Conservation (phyloP, 2,113 vertebrate species). For the Aix galericulata region DNA sequence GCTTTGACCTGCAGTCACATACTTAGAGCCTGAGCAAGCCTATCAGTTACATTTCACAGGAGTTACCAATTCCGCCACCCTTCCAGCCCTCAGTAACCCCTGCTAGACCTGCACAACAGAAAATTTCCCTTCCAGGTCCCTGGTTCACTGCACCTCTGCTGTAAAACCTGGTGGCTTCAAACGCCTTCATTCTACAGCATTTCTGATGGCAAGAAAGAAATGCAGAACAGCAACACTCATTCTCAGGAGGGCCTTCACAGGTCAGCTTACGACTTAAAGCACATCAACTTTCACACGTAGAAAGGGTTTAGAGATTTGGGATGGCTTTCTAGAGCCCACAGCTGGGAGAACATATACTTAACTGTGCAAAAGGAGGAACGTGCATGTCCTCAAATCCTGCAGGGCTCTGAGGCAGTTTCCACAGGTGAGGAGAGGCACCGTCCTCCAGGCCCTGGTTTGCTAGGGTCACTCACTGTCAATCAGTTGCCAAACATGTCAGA, state of each 20-base stretch:
- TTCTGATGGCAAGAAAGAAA: background rate
- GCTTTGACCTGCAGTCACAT: background rate
- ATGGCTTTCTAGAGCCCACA: background rate
- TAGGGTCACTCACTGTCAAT: background rate
- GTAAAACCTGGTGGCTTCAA: background rate
- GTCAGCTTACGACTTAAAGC: background rate
- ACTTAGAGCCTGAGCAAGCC: constrained; percentile 16
- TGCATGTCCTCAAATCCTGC: background rate
- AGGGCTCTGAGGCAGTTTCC: background rate
- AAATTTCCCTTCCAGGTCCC: background rate
- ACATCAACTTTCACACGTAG: background rate
- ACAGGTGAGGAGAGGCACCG: background rate
- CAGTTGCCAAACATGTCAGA: background rate
- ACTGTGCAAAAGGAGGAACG: background rate
- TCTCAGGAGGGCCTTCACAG: background rate
- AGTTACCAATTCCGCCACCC: background rate
- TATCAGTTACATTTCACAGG: constrained; percentile 31
- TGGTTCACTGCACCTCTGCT: background rate
- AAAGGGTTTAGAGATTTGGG: background rate
- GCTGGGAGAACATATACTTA: rapidly evolving
- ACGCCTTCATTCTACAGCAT: background rate
- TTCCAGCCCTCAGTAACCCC: constrained; percentile 20
- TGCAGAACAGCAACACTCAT: rapidly evolving
- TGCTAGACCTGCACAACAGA: background rate
- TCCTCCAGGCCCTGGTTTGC: background rate